These are phyloP conservation scores for Microtus pennsylvanicus DNA, from an alignment of 2,113 vertebrate genomes.

Conservation along the genomic window DNA sequence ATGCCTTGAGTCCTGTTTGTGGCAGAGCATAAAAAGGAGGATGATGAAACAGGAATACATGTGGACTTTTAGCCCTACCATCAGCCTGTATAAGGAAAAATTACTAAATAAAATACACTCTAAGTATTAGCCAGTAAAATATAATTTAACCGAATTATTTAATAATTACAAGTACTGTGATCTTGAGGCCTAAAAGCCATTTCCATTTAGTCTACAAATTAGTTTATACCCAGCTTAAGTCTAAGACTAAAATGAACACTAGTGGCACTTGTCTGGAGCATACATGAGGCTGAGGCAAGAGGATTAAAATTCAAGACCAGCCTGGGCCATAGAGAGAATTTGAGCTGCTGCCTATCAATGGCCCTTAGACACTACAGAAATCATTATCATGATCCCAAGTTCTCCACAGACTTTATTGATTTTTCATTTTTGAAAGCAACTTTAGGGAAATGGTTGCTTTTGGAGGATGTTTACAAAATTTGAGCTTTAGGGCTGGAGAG, in stretches of 20 bases:
- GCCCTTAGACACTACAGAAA: not conserved
- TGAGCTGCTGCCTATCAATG: not conserved
- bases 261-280: not conserved
- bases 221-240: not conserved
- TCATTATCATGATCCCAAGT: not conserved
- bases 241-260: not conserved
- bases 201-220: not conserved
- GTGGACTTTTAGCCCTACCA: slow-evolving; percentile 23
- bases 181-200: not conserved
- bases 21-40: not conserved
- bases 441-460: slow-evolving; percentile 11
- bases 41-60: not conserved
- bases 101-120: not conserved
- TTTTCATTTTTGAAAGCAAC: slow-evolving; percentile 55
- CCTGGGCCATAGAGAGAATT: not conserved
- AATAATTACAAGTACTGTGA: not conserved
- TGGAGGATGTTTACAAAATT: not conserved
- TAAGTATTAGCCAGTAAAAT: not conserved
- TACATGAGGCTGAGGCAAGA: not conserved
- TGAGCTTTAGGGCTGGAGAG: not conserved
- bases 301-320: not conserved
- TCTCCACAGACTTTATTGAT: not conserved
- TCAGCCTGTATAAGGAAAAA: not conserved
- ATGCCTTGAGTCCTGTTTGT: slow-evolving; percentile 22
- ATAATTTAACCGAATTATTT: not conserved